Base-by-base conservation (phyloP, 2,113 vertebrate species). In the Cyanoderma ruficeps region DNA sequence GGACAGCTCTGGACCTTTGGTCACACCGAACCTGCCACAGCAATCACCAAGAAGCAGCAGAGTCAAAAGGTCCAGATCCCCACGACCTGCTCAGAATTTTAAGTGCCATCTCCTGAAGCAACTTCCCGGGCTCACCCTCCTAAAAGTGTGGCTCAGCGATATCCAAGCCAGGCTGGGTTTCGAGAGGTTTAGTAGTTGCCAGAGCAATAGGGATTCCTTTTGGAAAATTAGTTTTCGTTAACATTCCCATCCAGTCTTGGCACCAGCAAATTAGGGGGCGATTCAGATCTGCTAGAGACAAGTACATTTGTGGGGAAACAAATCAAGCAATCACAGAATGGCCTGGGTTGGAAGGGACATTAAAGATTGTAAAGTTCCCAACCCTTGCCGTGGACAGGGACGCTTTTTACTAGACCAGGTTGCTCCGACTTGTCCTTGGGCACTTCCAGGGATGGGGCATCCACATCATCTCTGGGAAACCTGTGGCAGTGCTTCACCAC, bases 91-190 rank as follows among this genome's bases (percentile, higher is more conserved):
- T 33, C 16, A 49, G 33, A 59, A 47, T 6, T 39, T 42, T 18
- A 1, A 19, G 20, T 33, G 78, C 8, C 39, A 47, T 33, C 72
- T 27, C 16, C n/a, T 47, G 22, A 49, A 83, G 52, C 10, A 46
- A 17, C 22, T 65, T 39, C 50, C 47, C 56, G 53, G 24, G 35
- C 10, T 75, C 14, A 6, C 4, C 0, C 5, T 65, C 28, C 21
- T 31, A 3, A 11, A 0, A 6, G 42, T 1, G 10, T 2, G 8
- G 35, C 27, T 20, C 2, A 0, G 8, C 6, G 27, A 59, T 0
- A 37, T 10, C 33, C 42, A n/a, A 7, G 7, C 17, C n/a, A 2
- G 0, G 2, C 15, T 20, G 41, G 49, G 18, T 17, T 25, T 10
- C 20, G 10, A 25, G 35, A 90, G 28, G 22, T 33, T 76, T 53